phyloP scores from a whole-genome alignment of 2,113 vertebrate species.

The Stegastes partitus region DNA sequence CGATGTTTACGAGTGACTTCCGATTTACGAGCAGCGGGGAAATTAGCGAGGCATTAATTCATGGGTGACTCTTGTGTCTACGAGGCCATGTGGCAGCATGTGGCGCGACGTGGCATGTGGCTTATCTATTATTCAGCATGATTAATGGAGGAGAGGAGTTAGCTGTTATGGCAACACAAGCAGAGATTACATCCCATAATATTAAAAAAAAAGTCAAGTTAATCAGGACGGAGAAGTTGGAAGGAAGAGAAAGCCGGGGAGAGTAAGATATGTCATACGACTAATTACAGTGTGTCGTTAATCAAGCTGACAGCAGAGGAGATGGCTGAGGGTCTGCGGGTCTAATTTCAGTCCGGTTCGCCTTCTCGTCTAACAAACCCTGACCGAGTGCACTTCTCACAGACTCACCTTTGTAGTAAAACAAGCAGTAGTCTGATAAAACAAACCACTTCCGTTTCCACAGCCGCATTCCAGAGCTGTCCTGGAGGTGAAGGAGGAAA shows the following conservation, averaged over 20 bases:
- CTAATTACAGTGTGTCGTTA: conserved; percentile 41
- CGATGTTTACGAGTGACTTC: conserved; percentile 36
- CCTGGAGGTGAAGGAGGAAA: conserved; percentile 86
- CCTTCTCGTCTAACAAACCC: conserved; percentile 10
- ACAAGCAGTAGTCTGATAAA: conserved; percentile 97
- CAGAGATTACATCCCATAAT: conserved; percentile 59
- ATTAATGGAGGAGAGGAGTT: conserved; percentile 63
- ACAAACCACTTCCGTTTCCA: conserved; percentile 99
- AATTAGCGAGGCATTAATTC: conserved; percentile 64
- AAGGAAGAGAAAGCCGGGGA: conserved; percentile 9
- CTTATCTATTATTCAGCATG: conserved; percentile 74
- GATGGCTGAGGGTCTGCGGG: not conserved
- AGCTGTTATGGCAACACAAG: conserved; percentile 50
- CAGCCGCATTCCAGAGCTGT: conserved; percentile 98
- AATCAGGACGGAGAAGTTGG: conserved; percentile 46
- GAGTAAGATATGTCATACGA: conserved; percentile 23
- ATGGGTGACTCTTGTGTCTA: conserved; percentile 56
- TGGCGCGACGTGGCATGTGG: conserved; percentile 56
- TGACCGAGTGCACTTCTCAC: conserved; percentile 33
- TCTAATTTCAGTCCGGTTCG: conserved; percentile 14
- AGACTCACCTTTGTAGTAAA: conserved; percentile 99
- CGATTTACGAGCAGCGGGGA: conserved; percentile 52
- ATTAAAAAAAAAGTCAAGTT: conserved; percentile 51
- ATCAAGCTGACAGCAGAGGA: conserved; percentile 31
- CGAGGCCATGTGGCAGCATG: conserved; percentile 46